Conservation (phyloP, 2,888 invertebrate species). For the Drosophila bunnanda region DNA sequence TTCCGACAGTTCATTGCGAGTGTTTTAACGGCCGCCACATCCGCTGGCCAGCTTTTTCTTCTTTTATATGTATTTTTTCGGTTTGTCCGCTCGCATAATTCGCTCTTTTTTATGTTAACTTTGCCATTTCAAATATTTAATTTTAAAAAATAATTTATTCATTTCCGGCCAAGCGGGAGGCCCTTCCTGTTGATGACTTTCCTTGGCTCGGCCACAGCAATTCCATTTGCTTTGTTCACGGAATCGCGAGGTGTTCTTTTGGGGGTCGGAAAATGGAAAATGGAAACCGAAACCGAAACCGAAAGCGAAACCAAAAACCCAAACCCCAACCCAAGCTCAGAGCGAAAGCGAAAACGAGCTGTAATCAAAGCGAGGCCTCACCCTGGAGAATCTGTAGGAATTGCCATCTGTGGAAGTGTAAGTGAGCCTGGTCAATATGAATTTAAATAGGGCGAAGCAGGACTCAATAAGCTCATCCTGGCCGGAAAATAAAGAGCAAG, state of each 20-base stretch:
- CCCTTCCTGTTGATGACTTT: conserved; percentile 54
- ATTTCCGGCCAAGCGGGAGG: conserved; percentile 68
- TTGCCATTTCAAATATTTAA: conserved; percentile 55
- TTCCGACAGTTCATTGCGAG: conserved; percentile 79
- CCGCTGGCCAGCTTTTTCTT: conserved; percentile 43
- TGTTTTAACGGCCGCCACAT: conserved; percentile 77
- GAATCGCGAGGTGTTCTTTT: conserved; percentile 26
- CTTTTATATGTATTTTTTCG: conserved; percentile 14
- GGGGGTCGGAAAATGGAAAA: conserved; percentile 49
- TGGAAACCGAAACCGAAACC: conserved; percentile 60
- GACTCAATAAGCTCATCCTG: conserved; percentile 19
- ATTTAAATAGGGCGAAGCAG: conserved; percentile 57
- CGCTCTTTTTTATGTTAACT: conserved; percentile 65
- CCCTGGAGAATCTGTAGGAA: background rate
- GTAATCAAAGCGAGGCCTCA: conserved; percentile 65
- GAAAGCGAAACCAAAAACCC: conserved; percentile 72
- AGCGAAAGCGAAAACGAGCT: conserved; percentile 73
- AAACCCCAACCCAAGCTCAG: conserved; percentile 24
- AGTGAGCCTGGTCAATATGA: conserved; percentile 76
- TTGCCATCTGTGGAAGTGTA: conserved; percentile 53
- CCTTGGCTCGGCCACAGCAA: conserved; percentile 50
- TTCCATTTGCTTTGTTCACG: conserved; percentile 63
- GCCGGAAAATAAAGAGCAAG: background rate
- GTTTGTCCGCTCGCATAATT: conserved; percentile 67
- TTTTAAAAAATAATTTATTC: conserved; percentile 75